Base-by-base conservation (phyloP, 2,113 vertebrate genomes). In the Ctenodactylus gundi region DNA sequence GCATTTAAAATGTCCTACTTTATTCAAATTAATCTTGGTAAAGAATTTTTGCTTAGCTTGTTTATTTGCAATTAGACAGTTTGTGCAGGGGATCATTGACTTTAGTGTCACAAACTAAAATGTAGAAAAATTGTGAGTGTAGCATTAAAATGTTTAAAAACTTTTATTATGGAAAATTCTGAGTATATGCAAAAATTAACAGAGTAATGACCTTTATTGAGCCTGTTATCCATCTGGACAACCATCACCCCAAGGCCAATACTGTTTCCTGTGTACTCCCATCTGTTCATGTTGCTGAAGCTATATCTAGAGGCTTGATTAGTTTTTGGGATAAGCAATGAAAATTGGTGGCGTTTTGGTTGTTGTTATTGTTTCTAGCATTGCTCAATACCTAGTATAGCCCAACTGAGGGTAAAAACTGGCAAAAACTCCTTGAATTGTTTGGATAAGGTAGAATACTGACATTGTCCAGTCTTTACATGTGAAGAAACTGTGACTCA, bases 41-140 rank as follows among this genome's bases (percentile, higher is more conserved):
- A 95, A 70, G 64, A 91, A 20, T 36, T 83, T 89, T 94, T 68
- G 25, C 1, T 55, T 78, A 25, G 25, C 1, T 23, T 85, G 73
- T 17, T 21, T 94, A 39, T 90, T 92, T 92, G 34, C 70, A 90
- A 70, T 89, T 41, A 94, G n/a, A 88, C 25, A 55, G 86, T 36
- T 94, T 78, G 14, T 83, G 91, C 20, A 86, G 60, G 58, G 36
- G 23, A 60, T 88, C 72, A 77, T 3, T 94, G 65, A 76, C 44
- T 10, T 85, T 81, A 34, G 6, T 80, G 44, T 91, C 70, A 94
- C 14, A 75, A 83, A 90, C 44, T 72, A 64, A 92, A 88, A 62
- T 25, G 10, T 58, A 91, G 41, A 41, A 82, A 92, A 85, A 89
- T 85, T 82, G 21, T 57, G 60, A 72, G 53, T 90, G 23, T 90